phyloP scores from a whole-genome alignment of 2,797 vertebrate genomes.

The Halcyon chelicuti region DNA sequence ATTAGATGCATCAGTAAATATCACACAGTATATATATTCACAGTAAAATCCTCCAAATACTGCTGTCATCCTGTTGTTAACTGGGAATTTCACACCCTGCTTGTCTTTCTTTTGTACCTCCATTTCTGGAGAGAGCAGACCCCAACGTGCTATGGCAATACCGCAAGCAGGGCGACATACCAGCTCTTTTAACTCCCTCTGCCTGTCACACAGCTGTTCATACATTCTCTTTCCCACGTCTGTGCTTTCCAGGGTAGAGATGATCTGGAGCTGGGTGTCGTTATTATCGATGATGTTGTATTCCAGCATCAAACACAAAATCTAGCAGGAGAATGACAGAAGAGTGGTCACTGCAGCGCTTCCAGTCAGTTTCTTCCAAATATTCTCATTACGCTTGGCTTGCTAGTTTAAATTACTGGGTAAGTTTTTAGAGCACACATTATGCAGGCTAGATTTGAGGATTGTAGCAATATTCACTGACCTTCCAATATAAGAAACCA shows the following conservation, averaged over 20 bases:
- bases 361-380: background rate
- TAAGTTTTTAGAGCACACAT: background rate
- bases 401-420: background rate
- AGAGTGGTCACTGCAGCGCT: background rate
- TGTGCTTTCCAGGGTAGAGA: conserved; percentile 98
- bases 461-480: background rate
- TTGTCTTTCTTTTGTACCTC: conserved; percentile 13
- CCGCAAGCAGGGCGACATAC: conserved; percentile 80
- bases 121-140: conserved; percentile 36
- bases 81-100: conserved; percentile 64
- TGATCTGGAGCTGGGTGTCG: conserved; percentile 98
- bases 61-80: conserved; percentile 62
- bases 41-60: background rate
- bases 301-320: conserved; percentile 98
- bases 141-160: background rate
- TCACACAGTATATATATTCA: background rate
- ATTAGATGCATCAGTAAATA: conserved; percentile 33
- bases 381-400: background rate
- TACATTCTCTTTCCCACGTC: conserved; percentile 96
- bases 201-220: conserved; percentile 96
- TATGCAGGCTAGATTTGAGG: background rate
- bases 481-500: background rate
- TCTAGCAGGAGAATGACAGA: conserved; percentile 75
- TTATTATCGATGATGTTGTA: conserved; percentile 99
- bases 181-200: conserved; percentile 97